phyloP scores from a whole-genome alignment of 2,888 invertebrate species.

The Amorpha juglandis region DNA sequence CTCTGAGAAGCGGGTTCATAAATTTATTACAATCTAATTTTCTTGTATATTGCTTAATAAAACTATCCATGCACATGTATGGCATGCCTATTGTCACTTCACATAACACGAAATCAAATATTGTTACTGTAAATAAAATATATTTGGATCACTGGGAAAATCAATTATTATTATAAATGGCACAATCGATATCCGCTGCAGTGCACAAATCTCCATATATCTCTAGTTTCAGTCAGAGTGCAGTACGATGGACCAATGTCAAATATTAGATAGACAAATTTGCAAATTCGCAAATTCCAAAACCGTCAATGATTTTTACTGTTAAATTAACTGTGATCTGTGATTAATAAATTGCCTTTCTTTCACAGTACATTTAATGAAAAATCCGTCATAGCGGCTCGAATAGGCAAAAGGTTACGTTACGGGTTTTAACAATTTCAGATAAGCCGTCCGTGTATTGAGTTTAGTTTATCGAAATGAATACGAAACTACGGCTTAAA shows the following conservation, averaged over 20 bases:
- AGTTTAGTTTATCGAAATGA: too few relatives aligned
- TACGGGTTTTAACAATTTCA: too few relatives aligned
- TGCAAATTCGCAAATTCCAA: too few relatives aligned
- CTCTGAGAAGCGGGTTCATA: slow-evolving; percentile 65
- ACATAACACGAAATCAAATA: slow-evolving; percentile 56
- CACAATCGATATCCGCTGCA: background rate
- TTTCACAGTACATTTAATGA: too few relatives aligned
- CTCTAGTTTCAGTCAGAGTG: background rate
- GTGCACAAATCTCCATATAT: background rate
- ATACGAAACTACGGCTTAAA: too few relatives aligned
- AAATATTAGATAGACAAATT: too few relatives aligned
- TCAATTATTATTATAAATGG: background rate
- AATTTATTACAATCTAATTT: slow-evolving; percentile 53
- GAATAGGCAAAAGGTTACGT: too few relatives aligned
- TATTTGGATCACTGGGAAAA: background rate
- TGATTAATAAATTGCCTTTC: too few relatives aligned
- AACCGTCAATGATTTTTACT: too few relatives aligned
- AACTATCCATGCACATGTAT: slow-evolving; percentile 71
- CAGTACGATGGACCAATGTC: background rate
- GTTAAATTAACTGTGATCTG: too few relatives aligned
- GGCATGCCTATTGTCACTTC: slow-evolving; percentile 59
- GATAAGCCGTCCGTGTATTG: too few relatives aligned
- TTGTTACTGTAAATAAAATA: slow-evolving; percentile 52
- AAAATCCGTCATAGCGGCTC: too few relatives aligned
- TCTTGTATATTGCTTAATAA: slow-evolving; percentile 67